A percentile compares a stretch with the other conserved stretches of the same genome.
phyloP scores from a whole-genome alignment of 2,888 invertebrate species.

The Brachyptera putata region DNA sequence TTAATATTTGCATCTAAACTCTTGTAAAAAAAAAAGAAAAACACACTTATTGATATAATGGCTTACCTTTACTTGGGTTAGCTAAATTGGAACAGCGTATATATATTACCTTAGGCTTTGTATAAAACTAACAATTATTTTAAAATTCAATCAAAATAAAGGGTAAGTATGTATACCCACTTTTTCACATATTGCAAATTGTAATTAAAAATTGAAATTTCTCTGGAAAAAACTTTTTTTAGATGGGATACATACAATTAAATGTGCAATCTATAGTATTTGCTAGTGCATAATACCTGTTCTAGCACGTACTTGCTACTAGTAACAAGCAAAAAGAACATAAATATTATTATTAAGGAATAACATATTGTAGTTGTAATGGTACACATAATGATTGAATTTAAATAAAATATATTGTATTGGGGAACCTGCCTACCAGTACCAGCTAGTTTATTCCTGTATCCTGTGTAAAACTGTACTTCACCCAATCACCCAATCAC shows the following conservation, averaged over 20 bases:
- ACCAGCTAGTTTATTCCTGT: no score
- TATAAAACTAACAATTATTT: not conserved
- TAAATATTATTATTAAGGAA: not conserved
- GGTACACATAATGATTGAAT: no score
- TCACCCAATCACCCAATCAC: no score
- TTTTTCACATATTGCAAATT: not conserved
- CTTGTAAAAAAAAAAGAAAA: not conserved
- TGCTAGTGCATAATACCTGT: slow-evolving; percentile 11
- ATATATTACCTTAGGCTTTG: not conserved
- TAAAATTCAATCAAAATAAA: not conserved
- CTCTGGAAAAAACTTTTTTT: no score
- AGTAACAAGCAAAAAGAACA: no score
- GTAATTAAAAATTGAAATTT: no score
- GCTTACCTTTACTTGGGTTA: not conserved
- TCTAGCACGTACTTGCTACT: slow-evolving; percentile 5
- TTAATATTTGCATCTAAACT: not conserved
- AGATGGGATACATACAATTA: no score
- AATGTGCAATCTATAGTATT: slow-evolving; percentile 9
- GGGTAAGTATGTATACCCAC: not conserved
- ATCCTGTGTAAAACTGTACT: no score
- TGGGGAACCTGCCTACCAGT: no score
- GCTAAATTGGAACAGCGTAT: not conserved
- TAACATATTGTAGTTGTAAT: not conserved
- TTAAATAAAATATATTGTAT: no score
- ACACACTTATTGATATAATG: no score